phyloP scores from a whole-genome alignment of 2,113 vertebrate species.

The Trematomus loennbergii region DNA sequence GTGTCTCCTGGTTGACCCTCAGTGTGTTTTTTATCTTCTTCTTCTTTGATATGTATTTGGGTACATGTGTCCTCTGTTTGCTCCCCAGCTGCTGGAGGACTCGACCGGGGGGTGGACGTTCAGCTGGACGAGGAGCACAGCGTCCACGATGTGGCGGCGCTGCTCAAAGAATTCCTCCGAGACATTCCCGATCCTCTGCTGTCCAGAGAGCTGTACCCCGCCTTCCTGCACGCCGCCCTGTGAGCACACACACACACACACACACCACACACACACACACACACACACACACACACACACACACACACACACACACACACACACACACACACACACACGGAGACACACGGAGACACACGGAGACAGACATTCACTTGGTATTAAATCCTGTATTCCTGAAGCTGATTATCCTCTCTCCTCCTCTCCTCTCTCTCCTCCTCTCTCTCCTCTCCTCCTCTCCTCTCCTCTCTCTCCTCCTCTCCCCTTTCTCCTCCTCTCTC shows the following conservation, averaged over 20 bases:
- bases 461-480: no score
- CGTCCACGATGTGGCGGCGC: slow-evolving; percentile 91
- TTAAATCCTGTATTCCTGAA: not conserved
- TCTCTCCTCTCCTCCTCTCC: no score
- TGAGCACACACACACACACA: slow-evolving; percentile 59
- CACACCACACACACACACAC: not conserved
- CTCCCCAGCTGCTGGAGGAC: slow-evolving; percentile 76
- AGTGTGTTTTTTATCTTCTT: no score
- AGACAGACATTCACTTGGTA: no score
- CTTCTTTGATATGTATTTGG: not conserved
- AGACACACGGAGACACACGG: no score
- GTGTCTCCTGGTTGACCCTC: not conserved
- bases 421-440: no score
- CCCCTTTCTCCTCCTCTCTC: no score
- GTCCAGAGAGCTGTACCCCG: slow-evolving; percentile 88
- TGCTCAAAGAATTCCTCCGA: slow-evolving; percentile 93
- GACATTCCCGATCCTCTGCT: slow-evolving; percentile 92
- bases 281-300: not conserved
- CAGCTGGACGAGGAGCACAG: slow-evolving; percentile 89
- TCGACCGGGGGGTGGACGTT: slow-evolving; percentile 81
- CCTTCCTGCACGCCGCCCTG: slow-evolving; percentile 92
- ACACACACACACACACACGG: slow-evolving; percentile 4
- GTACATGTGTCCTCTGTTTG: not conserved
- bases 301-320: not conserved
- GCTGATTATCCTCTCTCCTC: not conserved